Evolutionary conservation across 2,888 invertebrate species (phyloP).

Genomic region (Rotaria magnacalcarata): DNA sequence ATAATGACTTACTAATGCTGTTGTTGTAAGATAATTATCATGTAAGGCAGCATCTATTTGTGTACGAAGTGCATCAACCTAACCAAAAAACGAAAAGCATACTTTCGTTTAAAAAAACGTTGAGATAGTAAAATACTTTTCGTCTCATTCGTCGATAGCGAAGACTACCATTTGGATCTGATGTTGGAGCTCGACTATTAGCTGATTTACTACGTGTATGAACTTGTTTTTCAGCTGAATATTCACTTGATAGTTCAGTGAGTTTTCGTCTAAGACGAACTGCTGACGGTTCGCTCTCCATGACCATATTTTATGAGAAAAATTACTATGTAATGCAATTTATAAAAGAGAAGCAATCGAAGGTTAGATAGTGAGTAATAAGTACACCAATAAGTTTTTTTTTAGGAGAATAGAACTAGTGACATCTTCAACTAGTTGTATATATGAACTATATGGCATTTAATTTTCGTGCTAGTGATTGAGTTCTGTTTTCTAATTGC

Average conservation of each 20-base stretch:
- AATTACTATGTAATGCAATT: background rate
- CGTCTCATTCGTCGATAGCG: slow-evolving; percentile 24
- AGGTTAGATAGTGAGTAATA: background rate
- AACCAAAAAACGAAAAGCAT: background rate
- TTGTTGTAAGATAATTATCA: slow-evolving; percentile 13
- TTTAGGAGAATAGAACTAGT: background rate
- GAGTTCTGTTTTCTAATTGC: background rate
- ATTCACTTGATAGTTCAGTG: background rate
- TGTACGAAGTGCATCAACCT: slow-evolving; percentile 14
- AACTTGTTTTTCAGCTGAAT: background rate
- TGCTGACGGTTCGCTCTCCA: background rate
- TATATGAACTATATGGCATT: too few species aligned
- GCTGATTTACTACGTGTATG: background rate
- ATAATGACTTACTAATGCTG: background rate
- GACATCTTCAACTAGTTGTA: background rate
- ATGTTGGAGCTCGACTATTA: background rate
- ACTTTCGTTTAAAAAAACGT: too few species aligned
- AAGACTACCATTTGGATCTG: slow-evolving; percentile 19
- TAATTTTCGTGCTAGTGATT: too few species aligned
- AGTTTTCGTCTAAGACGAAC: background rate
- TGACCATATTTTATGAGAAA: background rate
- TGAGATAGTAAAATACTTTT: background rate
- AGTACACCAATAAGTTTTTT: background rate
- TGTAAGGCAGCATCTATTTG: background rate
- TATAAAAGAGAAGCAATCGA: background rate